Conservation (phyloP, 2,797 vertebrate genomes). For the Fringilla coelebs region DNA sequence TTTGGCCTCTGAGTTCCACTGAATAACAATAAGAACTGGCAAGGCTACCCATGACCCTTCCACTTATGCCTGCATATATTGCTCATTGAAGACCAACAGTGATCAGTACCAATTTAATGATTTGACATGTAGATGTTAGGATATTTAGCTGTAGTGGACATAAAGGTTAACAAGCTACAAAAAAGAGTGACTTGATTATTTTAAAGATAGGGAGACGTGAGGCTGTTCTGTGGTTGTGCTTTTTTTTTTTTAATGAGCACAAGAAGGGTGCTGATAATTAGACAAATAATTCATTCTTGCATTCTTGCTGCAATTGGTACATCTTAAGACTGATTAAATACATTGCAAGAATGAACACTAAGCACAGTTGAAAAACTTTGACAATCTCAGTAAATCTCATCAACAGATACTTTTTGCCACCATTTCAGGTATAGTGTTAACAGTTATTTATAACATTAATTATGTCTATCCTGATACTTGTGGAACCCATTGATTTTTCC, state of each 20-base stretch:
- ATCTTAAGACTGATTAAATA: neutral
- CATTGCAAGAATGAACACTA: neutral
- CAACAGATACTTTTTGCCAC: neutral
- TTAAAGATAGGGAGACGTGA: neutral
- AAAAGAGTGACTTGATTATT: neutral
- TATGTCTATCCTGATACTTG: neutral
- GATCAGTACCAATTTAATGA: neutral
- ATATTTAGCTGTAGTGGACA: neutral
- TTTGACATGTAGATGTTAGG: neutral
- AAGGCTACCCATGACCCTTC: neutral
- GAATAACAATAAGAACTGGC: neutral
- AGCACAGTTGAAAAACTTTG: neutral
- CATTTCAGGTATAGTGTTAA: neutral
- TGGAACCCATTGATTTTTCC: neutral
- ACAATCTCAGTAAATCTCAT: neutral
- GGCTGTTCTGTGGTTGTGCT: neutral
- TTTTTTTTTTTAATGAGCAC: neutral
- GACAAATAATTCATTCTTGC: neutral
- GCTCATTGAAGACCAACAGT: neutral
- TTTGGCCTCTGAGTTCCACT: neutral
- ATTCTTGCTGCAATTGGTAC: neutral
- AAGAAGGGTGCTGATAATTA: neutral
- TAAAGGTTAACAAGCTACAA: neutral
- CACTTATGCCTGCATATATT: neutral
- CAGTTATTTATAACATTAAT: neutral